Base-by-base conservation (phyloP, 1,140 invertebrate genomes). In the Ericerus pela region DNA sequence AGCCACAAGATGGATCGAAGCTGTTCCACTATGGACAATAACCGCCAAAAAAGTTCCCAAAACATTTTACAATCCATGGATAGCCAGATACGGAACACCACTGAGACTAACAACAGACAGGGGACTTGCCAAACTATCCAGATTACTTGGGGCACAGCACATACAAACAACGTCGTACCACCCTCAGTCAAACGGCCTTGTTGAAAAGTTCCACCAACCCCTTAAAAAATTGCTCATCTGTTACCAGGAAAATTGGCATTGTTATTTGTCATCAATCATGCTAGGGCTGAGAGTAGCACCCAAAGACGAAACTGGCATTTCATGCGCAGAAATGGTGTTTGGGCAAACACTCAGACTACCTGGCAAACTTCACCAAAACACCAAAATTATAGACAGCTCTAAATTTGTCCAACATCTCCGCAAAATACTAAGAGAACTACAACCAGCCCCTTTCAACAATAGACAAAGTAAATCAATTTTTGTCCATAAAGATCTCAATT, bases 221-320 rank as follows among this genome's bases (percentile, higher is more conserved):
- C 57, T 74, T n/a, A 73, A 75, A 58, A 29, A 62, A 24, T 58
- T 70, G 4, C 47, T 71, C n/a, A 64, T 27, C 54, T 60, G 47
- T 36, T 58, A 62, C 22, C 30, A 37, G 14, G 59, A 53, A 2
- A 38, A 52, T 31, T 67, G 66, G 61, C 55, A 30, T 4, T 59
- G 66, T 18, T 22, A 52, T 1, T 59, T 75, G 5, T 68, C 72
- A 2, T 56, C 64, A 1, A 66, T 73, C 2, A 58, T 75, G 0
- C 55, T 73, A 0, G 71, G 71, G 2, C 58, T 72, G 0, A 43
- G 70, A 27, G 55, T 65, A 5, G 53, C 61, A 1, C 58, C 41
- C 2, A 67, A 66, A 51, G 61, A 66, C 30, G 64, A 70, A 30
- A n/a, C 57, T 47, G 31, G 67, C 4, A 31, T 57, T 2, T 62